Evolutionary conservation across 2,888 invertebrate genomes (phyloP), one percentile per base, ranked within the genome.

Genomic region (Automeris io): DNA sequence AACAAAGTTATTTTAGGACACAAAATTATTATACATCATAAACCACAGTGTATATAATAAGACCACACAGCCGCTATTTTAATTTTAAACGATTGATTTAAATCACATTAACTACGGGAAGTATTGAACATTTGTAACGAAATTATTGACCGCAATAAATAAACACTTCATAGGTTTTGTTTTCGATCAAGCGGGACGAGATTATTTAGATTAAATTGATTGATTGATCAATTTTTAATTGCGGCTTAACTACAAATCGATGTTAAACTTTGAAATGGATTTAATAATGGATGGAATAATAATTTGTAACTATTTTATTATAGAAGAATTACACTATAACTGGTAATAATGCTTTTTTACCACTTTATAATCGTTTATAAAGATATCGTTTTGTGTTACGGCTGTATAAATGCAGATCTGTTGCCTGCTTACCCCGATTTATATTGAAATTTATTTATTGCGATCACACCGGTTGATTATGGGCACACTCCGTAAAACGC

Each of bases 41-140:
- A 18, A 24, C 25, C 26, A 58, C 40, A 50, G 39, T 51, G 41
- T 39, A 47, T 42, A 33, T 32, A 49, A 57, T 61, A 61, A 62
- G 57, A 78, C 78, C 81, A 79, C 81, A 81, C 76, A 64, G 78
- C 80, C 76, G 65, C 57, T 47, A 47, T 42, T 47, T 44, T 42
- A n/a, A 33, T 26, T 33, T 13, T 47, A 49, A 41, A 43, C 45
- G 44, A 36, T 41, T 44, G 43, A 46, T 51, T 41, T 40, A 41
- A 64, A 61, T 61, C 55, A 57, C 54, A 54, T 54, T 47, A 47
- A 46, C 46, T 54, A 51, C 47, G 54, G 42, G 47, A 54, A 54
- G 54, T 49, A 52, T 61, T 64, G 58, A 71, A 68, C 64, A 60
- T 59, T 59, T 57, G 46, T 46, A 49, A 49, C 55, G 53, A 56